Evolutionary conservation across 2,113 vertebrate genomes (phyloP), one percentile per base, ranked within the genome.

Genomic region (Atractosteus spatula): DNA sequence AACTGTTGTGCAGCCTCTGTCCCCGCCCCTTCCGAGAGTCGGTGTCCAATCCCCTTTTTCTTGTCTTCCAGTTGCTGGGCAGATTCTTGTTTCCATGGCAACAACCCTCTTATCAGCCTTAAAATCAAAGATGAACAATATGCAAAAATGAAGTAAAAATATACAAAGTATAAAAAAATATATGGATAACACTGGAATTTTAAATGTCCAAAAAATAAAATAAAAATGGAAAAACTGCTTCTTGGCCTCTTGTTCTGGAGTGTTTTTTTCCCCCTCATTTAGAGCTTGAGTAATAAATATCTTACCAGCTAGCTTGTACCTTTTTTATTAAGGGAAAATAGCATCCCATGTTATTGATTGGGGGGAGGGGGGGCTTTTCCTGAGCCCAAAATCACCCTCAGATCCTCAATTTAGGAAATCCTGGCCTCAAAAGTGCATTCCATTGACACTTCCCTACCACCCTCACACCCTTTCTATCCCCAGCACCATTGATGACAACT

Each of bases 171-270:
- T 85, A 79, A 92, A 88, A 94, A 75, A 84, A 88, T 85, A 87
- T 85, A 81, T 86, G 94, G 96, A 94, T 93, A 91, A 96, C 93
- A 95, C 95, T 98, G 95, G 95, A 96, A 94, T 95, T 94, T 92
- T 94, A 96, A 95, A 92, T 94, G 94, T 95, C 95, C 94, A 94
- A 91, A 95, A 95, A 93, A 96, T 93, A 94, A 96, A 83, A 67
- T 88, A 91, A 92, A 92, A 91, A 89, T 85, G 45, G 82, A 87
- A 92, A 91, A 89, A 47, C 44, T 77, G 56, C 42, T 47, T 70
- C 29, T 62, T 71, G 45, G 75, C 73, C 3, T 4, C 16, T 11
- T 51, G 42, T 55, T 61, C 41, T 69, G 5, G 44, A 0, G 51
- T 66, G 0, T 47, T 29, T 51, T 10, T 69, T 14, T 29, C 29